Percentiles rank a stretch among this genome's conserved stretches.
Evolutionary conservation across 2,797 vertebrate genomes (phyloP).

Genomic region (Thamnophis elegans): DNA sequence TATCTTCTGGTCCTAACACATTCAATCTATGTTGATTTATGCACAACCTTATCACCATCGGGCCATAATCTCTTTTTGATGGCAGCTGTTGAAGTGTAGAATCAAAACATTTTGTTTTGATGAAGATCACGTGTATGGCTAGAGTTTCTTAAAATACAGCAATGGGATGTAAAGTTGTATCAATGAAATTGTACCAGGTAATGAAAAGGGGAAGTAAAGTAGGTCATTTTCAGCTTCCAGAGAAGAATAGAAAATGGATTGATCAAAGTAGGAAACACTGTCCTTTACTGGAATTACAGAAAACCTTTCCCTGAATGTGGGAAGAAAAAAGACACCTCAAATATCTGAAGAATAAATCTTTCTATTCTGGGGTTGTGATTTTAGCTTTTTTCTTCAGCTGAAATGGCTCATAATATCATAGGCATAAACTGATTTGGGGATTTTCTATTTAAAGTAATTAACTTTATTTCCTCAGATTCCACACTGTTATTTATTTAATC

Average conservation of each 20-base stretch:
- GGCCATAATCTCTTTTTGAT: background rate
- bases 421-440: background rate
- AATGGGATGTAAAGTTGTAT: background rate
- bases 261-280: background rate
- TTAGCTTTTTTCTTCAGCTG: background rate
- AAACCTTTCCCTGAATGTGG: fast-evolving
- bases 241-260: background rate
- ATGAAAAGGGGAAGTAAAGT: background rate
- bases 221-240: background rate
- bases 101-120: background rate
- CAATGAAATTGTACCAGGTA: background rate
- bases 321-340: background rate
- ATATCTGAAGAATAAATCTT: background rate
- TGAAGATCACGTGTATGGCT: background rate
- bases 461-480: conserved; percentile 60
- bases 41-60: background rate
- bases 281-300: background rate
- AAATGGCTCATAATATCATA: background rate
- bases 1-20: background rate
- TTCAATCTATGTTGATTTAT: background rate
- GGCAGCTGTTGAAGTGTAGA: background rate
- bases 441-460: conserved; percentile 63
- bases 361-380: background rate
- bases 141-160: background rate
- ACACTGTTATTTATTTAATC: conserved; percentile 46